Evolutionary conservation across 2,888 invertebrate genomes (phyloP), one percentile per base, ranked within the genome.

Genomic region (Andrena minutula): DNA sequence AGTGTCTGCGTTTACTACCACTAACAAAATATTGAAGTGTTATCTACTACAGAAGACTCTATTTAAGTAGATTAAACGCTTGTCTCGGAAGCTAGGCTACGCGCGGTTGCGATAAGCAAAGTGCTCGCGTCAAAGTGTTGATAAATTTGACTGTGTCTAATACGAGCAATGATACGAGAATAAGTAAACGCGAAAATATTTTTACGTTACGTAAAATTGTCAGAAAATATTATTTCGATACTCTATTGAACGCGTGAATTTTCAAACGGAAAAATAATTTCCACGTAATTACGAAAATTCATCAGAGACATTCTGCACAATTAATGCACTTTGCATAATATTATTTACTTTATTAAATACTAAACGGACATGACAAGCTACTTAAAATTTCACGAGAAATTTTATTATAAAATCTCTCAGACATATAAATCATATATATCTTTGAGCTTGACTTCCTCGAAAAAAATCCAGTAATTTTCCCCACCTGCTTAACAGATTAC

Each of bases 21-120:
- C 3, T 12, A 58, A 58, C 1, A 6, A 20, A 49, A 10, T 64
- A 26, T 35, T 10, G 4, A 32, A 20, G 4, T 8, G 4, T 58
- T 70, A 58, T 76, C 35, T 51, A 58, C 28, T 4, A 23, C n/a
- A 16, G 6, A 16, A 30, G 0, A 53, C 10, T 12, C 49, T 64
- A 47, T 49, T 35, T 23, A 1, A 56, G 32, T 4, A 26, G 47
- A 56, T 32, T 32, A 63, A n/a, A 1, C 2, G 6, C 16, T 23
- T 12, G 26, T 23, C 12, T 16, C 1, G 16, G 16, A 10, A 30
- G n/a, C 51, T 8, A 35, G 4, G 12, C 12, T 26, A 28, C n/a
- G 30, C 47, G 12, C 20, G 60, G n/a, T 30, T 1, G 28, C 2
- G 64, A 70, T 76, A 76, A 79, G 23, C 2, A 28, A 20, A 8